Conservation (phyloP, 2,113 vertebrate genomes). For the Triplophysa dalaica region DNA sequence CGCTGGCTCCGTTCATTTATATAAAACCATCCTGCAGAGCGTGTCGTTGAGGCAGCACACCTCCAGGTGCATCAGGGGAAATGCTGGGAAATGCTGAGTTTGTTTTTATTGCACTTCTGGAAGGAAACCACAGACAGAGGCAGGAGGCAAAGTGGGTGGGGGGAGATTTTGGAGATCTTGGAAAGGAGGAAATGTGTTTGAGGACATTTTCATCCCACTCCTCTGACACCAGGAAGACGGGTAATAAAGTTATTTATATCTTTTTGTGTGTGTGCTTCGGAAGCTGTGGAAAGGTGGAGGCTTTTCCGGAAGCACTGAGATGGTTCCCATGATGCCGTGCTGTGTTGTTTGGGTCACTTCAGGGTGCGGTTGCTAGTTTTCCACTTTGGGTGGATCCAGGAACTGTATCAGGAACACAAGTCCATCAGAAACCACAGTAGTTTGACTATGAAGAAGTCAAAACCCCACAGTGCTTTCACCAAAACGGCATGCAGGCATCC, state of each 20-base stretch:
- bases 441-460: constrained; percentile 27
- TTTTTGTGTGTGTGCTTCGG: constrained; percentile 12
- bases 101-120: constrained; percentile 47
- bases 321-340: constrained; percentile 46
- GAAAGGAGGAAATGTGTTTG: constrained; percentile 23
- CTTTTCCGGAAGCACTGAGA: constrained; percentile 37
- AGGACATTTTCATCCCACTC: constrained; percentile 18
- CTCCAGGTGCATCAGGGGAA: constrained; percentile 56
- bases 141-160: constrained; percentile 7
- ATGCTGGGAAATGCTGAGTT: constrained; percentile 31
- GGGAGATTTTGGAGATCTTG: constrained; percentile 25
- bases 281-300: constrained; percentile 26
- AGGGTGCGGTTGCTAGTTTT: constrained; percentile 43
- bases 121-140: constrained; percentile 36
- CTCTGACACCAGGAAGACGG: constrained; percentile 33
- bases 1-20: neutral
- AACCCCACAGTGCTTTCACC: neutral
- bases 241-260: constrained; percentile 41
- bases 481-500: constrained; percentile 27
- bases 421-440: constrained; percentile 34
- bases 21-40: constrained; percentile 4
- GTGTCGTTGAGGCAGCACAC: neutral
- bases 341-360: constrained; percentile 33
- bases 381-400: constrained; percentile 44
- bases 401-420: constrained; percentile 42